Conservation (phyloP, 2,888 invertebrate genomes). For the Cosmorhoe ocellata region DNA sequence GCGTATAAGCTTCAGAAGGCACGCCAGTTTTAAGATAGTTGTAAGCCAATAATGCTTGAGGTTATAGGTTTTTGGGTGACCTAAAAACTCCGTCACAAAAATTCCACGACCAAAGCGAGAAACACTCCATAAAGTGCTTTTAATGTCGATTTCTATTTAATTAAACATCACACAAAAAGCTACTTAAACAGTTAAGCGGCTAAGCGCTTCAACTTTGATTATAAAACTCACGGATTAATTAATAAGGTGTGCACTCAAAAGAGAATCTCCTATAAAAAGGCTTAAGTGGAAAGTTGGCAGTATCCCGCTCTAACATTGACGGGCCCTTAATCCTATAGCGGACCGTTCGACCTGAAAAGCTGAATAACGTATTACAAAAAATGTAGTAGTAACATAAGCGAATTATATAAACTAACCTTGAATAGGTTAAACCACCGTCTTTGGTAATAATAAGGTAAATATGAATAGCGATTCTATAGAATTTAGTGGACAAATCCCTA, state of each 20-base stretch:
- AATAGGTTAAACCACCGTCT: no score
- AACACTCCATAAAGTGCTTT: constrained; percentile 3
- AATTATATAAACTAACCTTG: no score
- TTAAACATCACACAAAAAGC: constrained; percentile 39
- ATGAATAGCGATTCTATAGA: no score
- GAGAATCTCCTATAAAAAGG: constrained; percentile 58
- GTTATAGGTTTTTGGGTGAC: no score
- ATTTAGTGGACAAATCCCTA: no score
- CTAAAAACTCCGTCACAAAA: no score
- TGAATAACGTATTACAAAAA: constrained; percentile 7
- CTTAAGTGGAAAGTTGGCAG: constrained; percentile 63
- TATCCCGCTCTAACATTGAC: constrained; percentile 46
- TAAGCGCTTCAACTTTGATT: constrained; percentile 52
- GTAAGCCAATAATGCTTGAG: no score
- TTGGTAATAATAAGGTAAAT: no score
- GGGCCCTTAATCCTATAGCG: constrained; percentile 57
- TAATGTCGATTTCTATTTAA: constrained; percentile 14
- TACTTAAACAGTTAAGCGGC: constrained; percentile 43
- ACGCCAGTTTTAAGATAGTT: no score
- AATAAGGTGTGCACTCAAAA: constrained; percentile 69
- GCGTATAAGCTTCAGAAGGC: no score
- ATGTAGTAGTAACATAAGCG: constrained; percentile 12
- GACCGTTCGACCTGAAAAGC: constrained; percentile 53
- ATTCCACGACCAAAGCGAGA: not conserved
- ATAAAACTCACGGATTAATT: constrained; percentile 64